Conservation (phyloP, 2,113 vertebrate genomes). For the Dendrocopos noguchii region DNA sequence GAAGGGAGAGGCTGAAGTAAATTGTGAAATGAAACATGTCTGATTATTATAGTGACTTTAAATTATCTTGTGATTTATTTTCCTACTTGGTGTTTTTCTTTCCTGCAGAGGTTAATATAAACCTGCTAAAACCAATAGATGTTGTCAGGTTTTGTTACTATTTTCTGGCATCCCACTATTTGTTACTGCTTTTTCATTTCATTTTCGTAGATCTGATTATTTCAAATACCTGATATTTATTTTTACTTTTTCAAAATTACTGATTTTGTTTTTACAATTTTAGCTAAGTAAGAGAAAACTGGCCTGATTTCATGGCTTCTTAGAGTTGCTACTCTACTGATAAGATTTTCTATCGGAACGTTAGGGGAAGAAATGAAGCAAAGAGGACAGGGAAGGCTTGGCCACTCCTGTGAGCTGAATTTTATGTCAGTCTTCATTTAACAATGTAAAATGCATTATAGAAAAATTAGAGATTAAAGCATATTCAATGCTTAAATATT, state of each 20-base stretch:
- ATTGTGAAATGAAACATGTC: not conserved
- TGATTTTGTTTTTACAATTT: not conserved
- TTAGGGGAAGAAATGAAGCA: not conserved
- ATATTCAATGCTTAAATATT: not conserved
- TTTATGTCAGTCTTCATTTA: not conserved
- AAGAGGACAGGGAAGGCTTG: not conserved
- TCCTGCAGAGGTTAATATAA: not conserved
- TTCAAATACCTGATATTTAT: not conserved
- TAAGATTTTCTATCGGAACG: not conserved
- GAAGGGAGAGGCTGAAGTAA: not conserved
- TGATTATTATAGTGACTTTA: not conserved
- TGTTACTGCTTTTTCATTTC: not conserved
- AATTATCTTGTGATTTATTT: not conserved
- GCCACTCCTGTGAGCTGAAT: not conserved
- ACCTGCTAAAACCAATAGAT: not conserved
- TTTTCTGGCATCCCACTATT: not conserved
- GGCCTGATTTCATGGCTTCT: not conserved
- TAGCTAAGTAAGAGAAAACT: not conserved
- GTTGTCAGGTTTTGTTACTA: not conserved
- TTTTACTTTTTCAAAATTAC: not conserved
- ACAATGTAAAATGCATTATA: accelerated
- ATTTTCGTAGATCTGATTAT: not conserved
- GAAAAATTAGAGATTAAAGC: not conserved
- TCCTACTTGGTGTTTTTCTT: not conserved
- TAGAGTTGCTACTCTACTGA: not conserved